Evolutionary conservation across 2,888 invertebrate genomes (phyloP).

Genomic region (Euspilapteryx auroguttella): DNA sequence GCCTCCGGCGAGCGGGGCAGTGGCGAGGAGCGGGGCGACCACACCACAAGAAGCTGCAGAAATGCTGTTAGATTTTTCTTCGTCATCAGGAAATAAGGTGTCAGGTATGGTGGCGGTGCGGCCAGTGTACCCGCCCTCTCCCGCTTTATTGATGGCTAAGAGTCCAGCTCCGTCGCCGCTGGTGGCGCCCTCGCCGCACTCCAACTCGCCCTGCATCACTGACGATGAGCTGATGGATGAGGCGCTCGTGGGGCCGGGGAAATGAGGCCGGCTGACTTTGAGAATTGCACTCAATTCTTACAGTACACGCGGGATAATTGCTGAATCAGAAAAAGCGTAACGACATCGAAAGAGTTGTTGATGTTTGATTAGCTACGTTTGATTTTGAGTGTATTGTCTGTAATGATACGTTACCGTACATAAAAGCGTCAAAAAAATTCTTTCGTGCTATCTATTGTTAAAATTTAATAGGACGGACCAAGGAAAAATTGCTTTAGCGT

Average conservation of each 20-base stretch:
- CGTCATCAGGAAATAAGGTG: slow-evolving; percentile 58
- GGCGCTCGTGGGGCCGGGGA: slow-evolving; percentile 77
- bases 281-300: neutral
- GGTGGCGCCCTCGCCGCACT: slow-evolving; percentile 67
- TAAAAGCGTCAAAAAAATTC: no score
- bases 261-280: slow-evolving; percentile 46
- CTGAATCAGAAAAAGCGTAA: no score
- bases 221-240: slow-evolving; percentile 92
- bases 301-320: slow-evolving; percentile 5
- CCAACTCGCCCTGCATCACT: slow-evolving; percentile 79
- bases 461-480: no score
- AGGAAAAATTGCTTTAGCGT: no score
- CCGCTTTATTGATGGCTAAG: slow-evolving; percentile 75
- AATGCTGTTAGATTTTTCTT: slow-evolving; percentile 68
- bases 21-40: slow-evolving; percentile 42
- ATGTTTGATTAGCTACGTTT: no score
- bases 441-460: no score
- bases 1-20: slow-evolving; percentile 40
- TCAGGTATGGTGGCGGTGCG: slow-evolving; percentile 58
- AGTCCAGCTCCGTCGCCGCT: slow-evolving; percentile 74
- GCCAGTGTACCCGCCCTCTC: slow-evolving; percentile 63
- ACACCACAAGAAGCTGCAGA: slow-evolving; percentile 66
- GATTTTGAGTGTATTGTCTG: no score
- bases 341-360: no score
- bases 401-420: no score